Percentiles rank a stretch among this genome's conserved stretches.
Evolutionary conservation across 2,888 invertebrate genomes (phyloP).

Genomic region (Drosophila ochracea): DNA sequence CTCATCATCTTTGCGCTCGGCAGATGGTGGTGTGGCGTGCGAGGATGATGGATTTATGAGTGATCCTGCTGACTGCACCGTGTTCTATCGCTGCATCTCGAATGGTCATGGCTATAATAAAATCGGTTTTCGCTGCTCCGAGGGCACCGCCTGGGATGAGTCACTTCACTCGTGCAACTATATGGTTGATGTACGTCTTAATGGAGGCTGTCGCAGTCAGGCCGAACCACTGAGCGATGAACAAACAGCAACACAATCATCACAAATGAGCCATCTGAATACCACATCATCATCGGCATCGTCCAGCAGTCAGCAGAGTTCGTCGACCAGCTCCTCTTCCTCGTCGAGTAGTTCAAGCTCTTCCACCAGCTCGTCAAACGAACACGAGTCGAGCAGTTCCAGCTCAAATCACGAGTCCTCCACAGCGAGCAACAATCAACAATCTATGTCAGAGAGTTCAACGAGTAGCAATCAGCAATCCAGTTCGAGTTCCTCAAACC

Average conservation of each 20-base stretch:
- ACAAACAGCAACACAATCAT: conserved; percentile 74
- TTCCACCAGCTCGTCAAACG: conserved; percentile 49
- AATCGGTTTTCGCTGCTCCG: conserved; percentile 90
- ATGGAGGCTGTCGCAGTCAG: conserved; percentile 85
- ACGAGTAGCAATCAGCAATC: conserved; percentile 32
- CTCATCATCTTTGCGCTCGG: conserved; percentile 78
- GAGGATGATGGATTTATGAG: conserved; percentile 90
- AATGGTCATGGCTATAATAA: conserved; percentile 88
- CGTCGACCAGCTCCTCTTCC: conserved; percentile 64
- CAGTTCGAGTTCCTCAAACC: conserved; percentile 32
- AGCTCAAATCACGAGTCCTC: conserved; percentile 55
- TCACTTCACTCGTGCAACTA: conserved; percentile 90
- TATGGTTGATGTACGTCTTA: conserved; percentile 87
- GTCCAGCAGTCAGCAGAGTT: conserved; percentile 72
- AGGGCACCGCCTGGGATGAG: conserved; percentile 92
- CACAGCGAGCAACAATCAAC: conserved; percentile 55
- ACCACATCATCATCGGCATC: conserved; percentile 70
- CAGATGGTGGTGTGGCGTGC: conserved; percentile 85
- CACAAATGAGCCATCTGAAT: conserved; percentile 70
- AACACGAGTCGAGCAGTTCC: conserved; percentile 50
- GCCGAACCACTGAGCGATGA: conserved; percentile 60
- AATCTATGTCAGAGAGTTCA: conserved; percentile 49
- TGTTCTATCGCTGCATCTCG: conserved; percentile 91
- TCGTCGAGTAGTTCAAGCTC: conserved; percentile 51
- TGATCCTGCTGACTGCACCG: conserved; percentile 89